Evolutionary conservation across 2,888 invertebrate genomes (phyloP), one percentile per base, ranked within the genome.

Genomic region (Clostera curtula): DNA sequence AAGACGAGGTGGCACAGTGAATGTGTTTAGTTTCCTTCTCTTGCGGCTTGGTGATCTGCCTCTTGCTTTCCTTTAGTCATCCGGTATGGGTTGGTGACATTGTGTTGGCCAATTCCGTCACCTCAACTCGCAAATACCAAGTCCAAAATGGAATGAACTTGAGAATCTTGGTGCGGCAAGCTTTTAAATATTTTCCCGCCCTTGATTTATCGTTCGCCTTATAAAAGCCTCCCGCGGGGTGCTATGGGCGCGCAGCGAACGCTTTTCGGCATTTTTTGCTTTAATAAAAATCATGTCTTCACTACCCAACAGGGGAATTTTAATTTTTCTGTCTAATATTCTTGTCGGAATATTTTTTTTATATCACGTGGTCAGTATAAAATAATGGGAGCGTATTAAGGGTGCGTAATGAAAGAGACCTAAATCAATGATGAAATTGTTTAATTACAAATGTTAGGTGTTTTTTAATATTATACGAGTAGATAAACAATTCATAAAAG

Each of bases 181-280:
- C 49, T 49, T 49, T 49, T 49, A 49, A 80, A 79, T 79, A 79
- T 79, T 77, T 77, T 56, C 66, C 66, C 70, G 66, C 62, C 67
- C 73, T 68, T 77, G 80, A 80, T 80, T 80, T 79, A 80, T 79
- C 55, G 72, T 58, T 52, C 58, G 69, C 71, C 66, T 77, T 76
- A 79, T 79, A 76, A 79, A 77, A 77, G 76, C 77, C 69, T 75
- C 76, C 77, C 73, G 70, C 72, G 58, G 56, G 58, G 67, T 58
- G 62, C 60, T 64, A 50, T 49, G 48, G 40, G 51, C 40, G 47
- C 48, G 44, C 29, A 36, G 31, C 34, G 40, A 37, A 31, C 32
- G 44, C 42, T 65, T 71, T 73, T 70, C 58, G 74, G 64, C 61
- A 61, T 62, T 71, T 68, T 73, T 70, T 67, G 51, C 65, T 64